phyloP scores from a whole-genome alignment of 2,113 vertebrate species.

The Narcine bancroftii region DNA sequence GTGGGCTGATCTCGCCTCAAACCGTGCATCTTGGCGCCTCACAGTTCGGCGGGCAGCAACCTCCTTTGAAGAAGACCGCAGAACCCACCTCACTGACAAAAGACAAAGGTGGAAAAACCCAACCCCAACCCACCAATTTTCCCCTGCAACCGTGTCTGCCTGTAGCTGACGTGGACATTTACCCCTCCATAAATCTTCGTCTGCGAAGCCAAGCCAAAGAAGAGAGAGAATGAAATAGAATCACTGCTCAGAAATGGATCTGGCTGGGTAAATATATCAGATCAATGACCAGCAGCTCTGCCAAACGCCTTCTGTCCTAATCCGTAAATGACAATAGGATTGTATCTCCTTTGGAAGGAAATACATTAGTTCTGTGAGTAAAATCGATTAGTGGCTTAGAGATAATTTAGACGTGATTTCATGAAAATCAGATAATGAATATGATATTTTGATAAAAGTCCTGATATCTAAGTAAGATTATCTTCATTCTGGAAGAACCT shows the following conservation, averaged over 20 bases:
- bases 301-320: neutral
- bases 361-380: neutral
- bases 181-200: too few species aligned
- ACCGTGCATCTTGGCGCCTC: too few species aligned
- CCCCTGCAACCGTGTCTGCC: too few species aligned
- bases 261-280: neutral
- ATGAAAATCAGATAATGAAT: neutral
- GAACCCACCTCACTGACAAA: too few species aligned
- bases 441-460: neutral
- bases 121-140: too few species aligned
- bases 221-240: too few species aligned
- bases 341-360: neutral
- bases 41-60: too few species aligned
- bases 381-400: neutral
- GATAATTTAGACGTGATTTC: neutral
- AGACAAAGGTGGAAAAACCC: too few species aligned
- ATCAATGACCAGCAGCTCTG: neutral
- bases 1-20: too few species aligned
- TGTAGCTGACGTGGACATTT: too few species aligned
- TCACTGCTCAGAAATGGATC: neutral
- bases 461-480: neutral
- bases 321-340: neutral
- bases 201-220: too few species aligned
- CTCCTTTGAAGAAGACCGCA: too few species aligned
- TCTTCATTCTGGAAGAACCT: neutral